Evolutionary conservation across 2,888 invertebrate species (phyloP).

Genomic region (Periphyllus acericola): DNA sequence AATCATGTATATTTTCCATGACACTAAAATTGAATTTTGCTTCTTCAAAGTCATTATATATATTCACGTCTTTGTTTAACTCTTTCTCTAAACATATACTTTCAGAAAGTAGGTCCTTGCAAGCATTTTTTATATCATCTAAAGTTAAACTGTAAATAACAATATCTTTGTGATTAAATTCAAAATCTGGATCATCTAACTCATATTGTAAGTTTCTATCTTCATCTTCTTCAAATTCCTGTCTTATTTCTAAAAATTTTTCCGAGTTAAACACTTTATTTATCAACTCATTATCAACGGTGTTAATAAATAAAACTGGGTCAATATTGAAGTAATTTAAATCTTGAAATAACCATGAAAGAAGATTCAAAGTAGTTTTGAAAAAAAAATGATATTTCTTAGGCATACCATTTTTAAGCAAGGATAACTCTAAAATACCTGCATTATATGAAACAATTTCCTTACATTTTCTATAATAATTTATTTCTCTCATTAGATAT

Average conservation of each 20-base stretch:
- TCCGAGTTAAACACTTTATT: background rate
- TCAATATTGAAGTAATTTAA: constrained; percentile 1
- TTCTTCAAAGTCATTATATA: background rate
- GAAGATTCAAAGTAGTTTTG: constrained; percentile 23
- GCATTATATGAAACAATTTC: constrained; percentile 25
- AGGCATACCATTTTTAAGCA: constrained; percentile 53
- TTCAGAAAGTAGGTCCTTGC: background rate
- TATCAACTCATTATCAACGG: background rate
- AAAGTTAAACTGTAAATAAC: constrained; percentile 35
- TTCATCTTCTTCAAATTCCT: background rate
- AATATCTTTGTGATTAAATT: background rate
- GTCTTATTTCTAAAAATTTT: background rate
- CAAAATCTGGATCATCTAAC: constrained; percentile 15
- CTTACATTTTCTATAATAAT: constrained; percentile 33
- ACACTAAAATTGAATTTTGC: constrained; percentile 12
- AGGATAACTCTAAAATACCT: constrained; percentile 44
- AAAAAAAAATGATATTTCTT: constrained; percentile 37
- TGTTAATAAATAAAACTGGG: constrained; percentile 4
- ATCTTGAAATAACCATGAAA: constrained; percentile 52
- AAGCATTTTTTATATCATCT: constrained; percentile 15
- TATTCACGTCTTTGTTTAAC: background rate
- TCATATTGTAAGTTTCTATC: background rate
- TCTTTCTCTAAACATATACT: background rate
- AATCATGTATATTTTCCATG: constrained; percentile 38
- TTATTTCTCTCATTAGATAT: constrained; percentile 8